Evolutionary conservation across 2,113 vertebrate species (phyloP), one percentile per base, ranked within the genome.

Genomic region (Epinephelus lanceolatus): DNA sequence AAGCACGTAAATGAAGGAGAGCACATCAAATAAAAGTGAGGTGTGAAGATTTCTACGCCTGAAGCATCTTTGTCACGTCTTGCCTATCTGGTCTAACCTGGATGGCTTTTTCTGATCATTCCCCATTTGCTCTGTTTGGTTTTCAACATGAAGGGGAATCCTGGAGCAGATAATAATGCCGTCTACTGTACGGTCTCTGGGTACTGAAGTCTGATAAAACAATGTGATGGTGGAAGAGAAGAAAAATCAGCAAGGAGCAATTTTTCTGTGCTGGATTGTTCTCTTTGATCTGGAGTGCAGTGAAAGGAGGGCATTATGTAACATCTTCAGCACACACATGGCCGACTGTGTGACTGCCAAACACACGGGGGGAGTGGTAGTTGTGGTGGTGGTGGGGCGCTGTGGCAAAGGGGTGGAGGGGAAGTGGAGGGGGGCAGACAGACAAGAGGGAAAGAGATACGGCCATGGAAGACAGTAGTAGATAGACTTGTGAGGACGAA

Each of bases 301-400:
- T 88, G 88, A 93, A 93, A 89, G 90, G 86, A 90, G 86, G 91
- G 87, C 88, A 93, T 96, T 96, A 96, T 94, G 94, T 95, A 96
- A 96, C 86, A 55, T 94, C 91, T 93, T 93, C 93, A 91, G 91
- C 90, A 86, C 94, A 95, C 95, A 95, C 95, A 95, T 96, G 95
- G 92, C 93, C 89, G 89, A 94, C 86, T 94, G 90, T 95, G 95
- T 96, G 95, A 96, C 94, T 95, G 93, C 89, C 93, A 94, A 94
- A 92, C 91, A 93, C 92, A 92, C 70, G 61, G 81, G 77, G 82
- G 84, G 87, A 25, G 88, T 66, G 63, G 76, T 76, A 40, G 84
- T 56, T 55, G 80, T 71, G 55, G 73, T 81, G 86, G 70, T 47
- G 60, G 60, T 55, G 73, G 75, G 80, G 65, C n/a, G 60, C 53